Conservation (phyloP, 2,888 invertebrate species). For the Cacoxenus indagator region DNA sequence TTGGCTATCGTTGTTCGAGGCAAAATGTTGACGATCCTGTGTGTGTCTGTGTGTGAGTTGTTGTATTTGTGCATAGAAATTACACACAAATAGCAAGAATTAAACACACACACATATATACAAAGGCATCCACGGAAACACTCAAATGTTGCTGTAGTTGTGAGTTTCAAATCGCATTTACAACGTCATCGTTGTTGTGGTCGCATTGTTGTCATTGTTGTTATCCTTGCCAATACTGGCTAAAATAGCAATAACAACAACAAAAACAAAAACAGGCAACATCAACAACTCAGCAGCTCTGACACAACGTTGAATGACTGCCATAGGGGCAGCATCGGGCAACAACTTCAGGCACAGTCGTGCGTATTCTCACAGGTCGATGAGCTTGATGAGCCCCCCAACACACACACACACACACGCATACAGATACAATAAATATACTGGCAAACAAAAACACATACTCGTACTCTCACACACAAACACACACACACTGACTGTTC, state of each 20-base stretch:
- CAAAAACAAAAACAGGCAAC: no score
- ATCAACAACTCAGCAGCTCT: neutral
- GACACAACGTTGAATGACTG: slow-evolving; percentile 6
- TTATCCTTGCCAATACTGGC: slow-evolving; percentile 16
- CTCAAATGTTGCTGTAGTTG: neutral
- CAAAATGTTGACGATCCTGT: neutral
- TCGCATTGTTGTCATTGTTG: slow-evolving; percentile 23
- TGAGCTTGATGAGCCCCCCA: neutral
- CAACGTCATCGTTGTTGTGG: slow-evolving; percentile 39
- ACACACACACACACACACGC: neutral
- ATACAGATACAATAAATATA: neutral
- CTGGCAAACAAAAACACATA: no score
- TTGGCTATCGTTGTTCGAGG: slow-evolving; percentile 20
- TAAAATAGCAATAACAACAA: neutral
- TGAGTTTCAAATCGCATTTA: slow-evolving; percentile 25
- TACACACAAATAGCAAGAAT: slow-evolving; percentile 54
- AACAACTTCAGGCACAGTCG: neutral
- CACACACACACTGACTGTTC: neutral
- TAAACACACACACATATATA: slow-evolving; percentile 26
- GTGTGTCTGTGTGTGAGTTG: neutral
- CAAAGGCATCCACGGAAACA: neutral
- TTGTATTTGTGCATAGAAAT: slow-evolving; percentile 50
- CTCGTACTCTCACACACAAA: neutral
- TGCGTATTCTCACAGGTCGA: slow-evolving; percentile 14
- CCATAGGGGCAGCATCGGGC: neutral